Conservation (phyloP, 2,797 vertebrate species). For the Buceros bicornis region DNA sequence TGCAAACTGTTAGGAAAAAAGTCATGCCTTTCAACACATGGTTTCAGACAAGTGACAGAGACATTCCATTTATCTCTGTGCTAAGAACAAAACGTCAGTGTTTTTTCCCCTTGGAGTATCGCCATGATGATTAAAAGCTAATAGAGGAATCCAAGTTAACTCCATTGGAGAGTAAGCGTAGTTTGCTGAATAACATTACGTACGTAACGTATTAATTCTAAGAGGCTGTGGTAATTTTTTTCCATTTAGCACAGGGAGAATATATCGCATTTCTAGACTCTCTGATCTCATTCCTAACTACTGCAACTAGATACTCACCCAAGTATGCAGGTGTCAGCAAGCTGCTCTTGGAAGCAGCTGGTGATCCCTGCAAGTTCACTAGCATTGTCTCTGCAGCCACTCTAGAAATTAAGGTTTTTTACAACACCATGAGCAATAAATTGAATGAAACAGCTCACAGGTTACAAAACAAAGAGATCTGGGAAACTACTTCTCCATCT, state of each 20-base stretch:
- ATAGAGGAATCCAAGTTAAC: background rate
- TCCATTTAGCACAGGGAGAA: background rate
- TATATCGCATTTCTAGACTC: background rate
- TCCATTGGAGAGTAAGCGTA: background rate
- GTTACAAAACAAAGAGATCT: background rate
- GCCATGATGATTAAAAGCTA: background rate
- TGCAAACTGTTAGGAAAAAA: background rate
- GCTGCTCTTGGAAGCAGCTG: background rate
- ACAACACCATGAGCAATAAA: background rate
- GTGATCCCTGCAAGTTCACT: background rate
- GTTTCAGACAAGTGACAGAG: conserved; percentile 47
- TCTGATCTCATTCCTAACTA: background rate
- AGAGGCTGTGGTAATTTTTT: background rate
- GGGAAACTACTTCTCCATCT: conserved; percentile 28
- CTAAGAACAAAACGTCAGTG: background rate
- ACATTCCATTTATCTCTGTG: background rate
- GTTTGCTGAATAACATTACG: background rate
- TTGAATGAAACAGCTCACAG: background rate
- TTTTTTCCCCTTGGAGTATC: background rate
- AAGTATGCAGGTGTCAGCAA: background rate
- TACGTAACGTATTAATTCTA: background rate
- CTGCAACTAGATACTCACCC: background rate
- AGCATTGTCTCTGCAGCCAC: background rate
- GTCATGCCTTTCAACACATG: conserved; percentile 23
- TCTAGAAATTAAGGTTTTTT: background rate